Percentiles rank a stretch among this genome's conserved stretches.
phyloP scores from a whole-genome alignment of 1,140 invertebrate genomes.

The Neelides sp. region DNA sequence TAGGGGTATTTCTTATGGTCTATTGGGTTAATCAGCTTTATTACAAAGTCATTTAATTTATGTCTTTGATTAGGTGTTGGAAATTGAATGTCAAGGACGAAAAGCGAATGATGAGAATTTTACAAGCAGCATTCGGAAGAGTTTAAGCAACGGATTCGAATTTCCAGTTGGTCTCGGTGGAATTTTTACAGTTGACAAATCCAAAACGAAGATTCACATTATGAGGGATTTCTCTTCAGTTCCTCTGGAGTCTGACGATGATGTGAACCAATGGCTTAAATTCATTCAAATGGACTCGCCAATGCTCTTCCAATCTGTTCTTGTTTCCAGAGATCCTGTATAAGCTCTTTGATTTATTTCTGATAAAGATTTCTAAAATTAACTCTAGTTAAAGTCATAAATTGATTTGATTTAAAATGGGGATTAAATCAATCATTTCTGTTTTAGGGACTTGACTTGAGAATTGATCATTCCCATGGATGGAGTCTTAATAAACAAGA shows the following conservation, averaged over 20 bases:
- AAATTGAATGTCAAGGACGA: conserved; percentile 64
- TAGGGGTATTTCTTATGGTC: too few relatives aligned
- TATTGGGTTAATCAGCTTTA: not conserved
- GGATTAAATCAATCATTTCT: too few relatives aligned
- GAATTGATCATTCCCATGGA: conserved; percentile 89
- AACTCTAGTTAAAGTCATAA: too few relatives aligned
- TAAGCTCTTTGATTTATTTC: conserved; percentile 13
- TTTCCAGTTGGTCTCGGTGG: conserved; percentile 76
- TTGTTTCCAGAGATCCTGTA: conserved; percentile 75
- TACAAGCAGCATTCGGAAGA: conserved; percentile 63
- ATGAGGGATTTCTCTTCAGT: conserved; percentile 80
- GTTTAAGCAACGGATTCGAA: conserved; percentile 53
- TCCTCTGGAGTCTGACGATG: conserved; percentile 55
- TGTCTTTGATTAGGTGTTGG: conserved; percentile 51
- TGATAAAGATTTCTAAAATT: too few relatives aligned
- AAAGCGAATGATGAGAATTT: conserved; percentile 62
- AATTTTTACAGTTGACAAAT: conserved; percentile 65
- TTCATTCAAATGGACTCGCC: conserved; percentile 81
- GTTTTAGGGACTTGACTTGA: conserved; percentile 64
- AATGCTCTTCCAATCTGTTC: conserved; percentile 69
- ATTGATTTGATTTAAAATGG: too few relatives aligned
- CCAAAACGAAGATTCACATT: conserved; percentile 75
- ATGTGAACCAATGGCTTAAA: conserved; percentile 77
- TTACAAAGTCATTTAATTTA: not conserved
- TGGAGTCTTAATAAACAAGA: conserved; percentile 55